These are phyloP conservation scores for Drosophila rubida DNA, from an alignment of 2,888 invertebrate species.

Conservation along the genomic window DNA sequence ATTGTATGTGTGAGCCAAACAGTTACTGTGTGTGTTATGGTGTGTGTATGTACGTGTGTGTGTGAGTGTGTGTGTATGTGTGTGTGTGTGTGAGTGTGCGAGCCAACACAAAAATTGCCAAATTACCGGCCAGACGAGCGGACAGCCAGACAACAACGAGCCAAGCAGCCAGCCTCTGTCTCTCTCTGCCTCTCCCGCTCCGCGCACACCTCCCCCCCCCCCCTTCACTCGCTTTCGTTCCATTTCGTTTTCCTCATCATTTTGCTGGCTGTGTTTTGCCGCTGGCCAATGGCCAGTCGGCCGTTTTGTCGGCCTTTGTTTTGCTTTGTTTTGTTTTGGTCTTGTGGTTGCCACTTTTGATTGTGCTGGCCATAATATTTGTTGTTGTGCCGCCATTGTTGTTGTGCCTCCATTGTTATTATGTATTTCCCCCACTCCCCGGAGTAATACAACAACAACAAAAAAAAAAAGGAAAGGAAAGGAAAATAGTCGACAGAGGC, in stretches of 20 bases:
- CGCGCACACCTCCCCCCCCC: too few species aligned
- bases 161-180: conserved; percentile 23
- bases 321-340: conserved; percentile 52
- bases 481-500: not conserved
- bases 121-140: conserved; percentile 59
- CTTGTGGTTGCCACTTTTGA: conserved; percentile 76
- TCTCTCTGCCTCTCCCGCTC: not conserved
- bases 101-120: conserved; percentile 64
- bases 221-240: not conserved
- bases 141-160: not conserved
- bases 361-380: conserved; percentile 74
- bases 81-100: conserved; percentile 27
- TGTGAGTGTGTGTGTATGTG: conserved; percentile 31
- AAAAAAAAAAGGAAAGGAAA: conserved; percentile 1
- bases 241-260: conserved; percentile 26
- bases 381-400: conserved; percentile 52
- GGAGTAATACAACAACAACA: not conserved
- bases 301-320: conserved; percentile 43
- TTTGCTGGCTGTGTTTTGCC: conserved; percentile 58
- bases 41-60: conserved; percentile 15
- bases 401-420: conserved; percentile 62
- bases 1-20: conserved; percentile 55
- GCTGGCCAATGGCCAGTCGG: conserved; percentile 49
- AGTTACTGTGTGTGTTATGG: conserved; percentile 13
- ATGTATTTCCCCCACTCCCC: conserved; percentile 28